Evolutionary conservation across 2,888 invertebrate genomes (phyloP), one percentile per base, ranked within the genome.

Genomic region (Apocheima hispidaria): DNA sequence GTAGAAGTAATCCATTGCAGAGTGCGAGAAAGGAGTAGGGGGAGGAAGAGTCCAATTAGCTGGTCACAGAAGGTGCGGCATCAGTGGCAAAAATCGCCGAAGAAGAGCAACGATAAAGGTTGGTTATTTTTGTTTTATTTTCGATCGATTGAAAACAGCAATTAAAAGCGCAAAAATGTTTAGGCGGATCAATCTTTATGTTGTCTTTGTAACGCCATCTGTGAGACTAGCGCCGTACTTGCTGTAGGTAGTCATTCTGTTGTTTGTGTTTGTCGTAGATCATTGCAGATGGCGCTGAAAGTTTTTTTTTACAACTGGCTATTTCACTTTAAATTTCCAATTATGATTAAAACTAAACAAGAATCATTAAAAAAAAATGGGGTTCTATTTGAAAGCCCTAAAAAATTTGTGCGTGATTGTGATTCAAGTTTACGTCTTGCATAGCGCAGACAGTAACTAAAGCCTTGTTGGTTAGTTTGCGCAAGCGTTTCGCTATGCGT

Each of bases 31-130:
- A 84, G 92, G 43, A 92, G 92, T 68, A 88, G 93, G 20, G 87
- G 90, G 3, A 89, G 93, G 59, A 94, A 94, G 63, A 92, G 93
- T 71, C 93, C 94, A 0, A 83, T 93, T 41, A 94, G 94, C 73
- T 95, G 95, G 95, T 94, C 94, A 10, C 93, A 94, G 74, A 95
- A 95, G 81, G 94, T 94, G 38, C 85, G 95, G 43, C 93, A 94
- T 64, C 95, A 95, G 70, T 94, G 94, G 89, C 94, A 94, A 64
- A 94, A 94, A 68, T 89, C 93, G 6, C 93, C 94, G 1, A 92
- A 84, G 51, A 79, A 76, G 60, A 70, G 70, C 53, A 80, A 84
- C 21, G 79, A 86, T 51, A 83, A 88, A 86, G 92, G 92, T 92
- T 63, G 75, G 68, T 53, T 46, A 35, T 23, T 30, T 20, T 36